Base-by-base conservation (phyloP, 2,888 invertebrate genomes). In the Agelastica alni region DNA sequence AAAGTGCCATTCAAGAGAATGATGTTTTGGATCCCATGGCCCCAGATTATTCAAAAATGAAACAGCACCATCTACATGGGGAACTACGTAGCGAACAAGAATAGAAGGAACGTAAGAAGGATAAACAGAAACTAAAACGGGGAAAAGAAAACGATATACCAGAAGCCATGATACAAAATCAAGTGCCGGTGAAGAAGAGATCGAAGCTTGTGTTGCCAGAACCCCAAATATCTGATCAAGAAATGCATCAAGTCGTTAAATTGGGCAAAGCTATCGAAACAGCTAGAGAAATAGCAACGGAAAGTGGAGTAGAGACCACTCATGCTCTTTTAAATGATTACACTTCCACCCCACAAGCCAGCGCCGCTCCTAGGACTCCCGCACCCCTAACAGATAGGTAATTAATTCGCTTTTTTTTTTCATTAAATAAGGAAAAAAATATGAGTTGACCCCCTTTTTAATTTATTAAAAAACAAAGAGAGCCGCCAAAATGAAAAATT, bases 101-200 rank as follows among this genome's bases (percentile, higher is more conserved):
- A 77, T 96, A 95, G 85, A 85, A 89, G 62, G 96, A 96, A 70
- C 84, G 97, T 7, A 88, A 91, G 48, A 96, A 96, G 71, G 98
- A 99, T 73, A 97, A 96, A 70, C 89, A 92, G 56, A 97, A 96
- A 75, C 77, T 96, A 65, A 97, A 97, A 75, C 92, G 96, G 70
- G 85, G 94, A 42, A 96, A 96, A 73, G 98, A 98, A 70, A 96
- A 96, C 73, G 96, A 96, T 65, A 92, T 98, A 60, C 95, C 96
- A 0, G 85, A 89, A 65, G 90, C 93, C 0, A 90, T 95, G 87
- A 77, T 92, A 48, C 88, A 90, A 72, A 91, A 88, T 56, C 87
- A 91, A 65, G 95, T 96, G 74, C 96, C 96, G 0, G 86, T 91
- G 1, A 86, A 89, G 62, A 97, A 97, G 74, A 82, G 97, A 48